Conservation (phyloP, 2,888 invertebrate species). For the Galerucella nymphaeae region DNA sequence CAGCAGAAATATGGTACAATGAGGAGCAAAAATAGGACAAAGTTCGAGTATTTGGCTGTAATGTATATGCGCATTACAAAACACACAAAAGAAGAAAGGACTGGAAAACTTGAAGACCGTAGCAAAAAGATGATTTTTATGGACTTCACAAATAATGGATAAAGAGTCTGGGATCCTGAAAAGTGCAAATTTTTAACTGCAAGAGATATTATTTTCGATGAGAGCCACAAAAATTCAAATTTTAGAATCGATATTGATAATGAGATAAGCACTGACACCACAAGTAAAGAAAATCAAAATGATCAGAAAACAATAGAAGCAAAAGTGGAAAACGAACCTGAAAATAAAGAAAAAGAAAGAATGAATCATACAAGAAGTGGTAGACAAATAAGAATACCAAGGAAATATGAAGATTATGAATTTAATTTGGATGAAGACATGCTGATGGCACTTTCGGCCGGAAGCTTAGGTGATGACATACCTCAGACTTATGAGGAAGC, state of each 20-base stretch:
- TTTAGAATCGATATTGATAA: too few relatives aligned
- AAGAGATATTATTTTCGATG: conserved; percentile 33
- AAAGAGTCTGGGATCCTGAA: conserved; percentile 35
- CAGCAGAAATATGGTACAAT: neutral
- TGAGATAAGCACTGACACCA: too few relatives aligned
- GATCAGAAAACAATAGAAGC: too few relatives aligned
- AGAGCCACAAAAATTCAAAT: too few relatives aligned
- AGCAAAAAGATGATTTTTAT: conserved; percentile 48
- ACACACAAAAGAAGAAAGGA: conserved; percentile 42
- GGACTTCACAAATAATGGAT: conserved; percentile 42
- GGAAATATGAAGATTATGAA: neutral
- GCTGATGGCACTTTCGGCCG: too few relatives aligned
- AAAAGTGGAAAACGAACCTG: too few relatives aligned
- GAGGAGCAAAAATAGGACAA: conserved; percentile 52
- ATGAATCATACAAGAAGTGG: conserved; percentile 35
- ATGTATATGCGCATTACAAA: conserved; percentile 50
- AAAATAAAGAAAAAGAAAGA: too few relatives aligned
- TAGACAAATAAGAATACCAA: conserved; percentile 6
- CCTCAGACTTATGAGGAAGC: conserved; percentile 10
- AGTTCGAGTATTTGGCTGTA: conserved; percentile 53
- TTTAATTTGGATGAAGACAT: too few relatives aligned
- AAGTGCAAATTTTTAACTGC: conserved; percentile 33
- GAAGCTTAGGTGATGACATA: conserved; percentile 4
- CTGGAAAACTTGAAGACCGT: conserved; percentile 51
- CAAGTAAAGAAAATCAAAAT: too few relatives aligned